Evolutionary conservation across 1,140 invertebrate genomes (phyloP), one percentile per base, ranked within the genome.

Genomic region (Aphelinus atriplicis): DNA sequence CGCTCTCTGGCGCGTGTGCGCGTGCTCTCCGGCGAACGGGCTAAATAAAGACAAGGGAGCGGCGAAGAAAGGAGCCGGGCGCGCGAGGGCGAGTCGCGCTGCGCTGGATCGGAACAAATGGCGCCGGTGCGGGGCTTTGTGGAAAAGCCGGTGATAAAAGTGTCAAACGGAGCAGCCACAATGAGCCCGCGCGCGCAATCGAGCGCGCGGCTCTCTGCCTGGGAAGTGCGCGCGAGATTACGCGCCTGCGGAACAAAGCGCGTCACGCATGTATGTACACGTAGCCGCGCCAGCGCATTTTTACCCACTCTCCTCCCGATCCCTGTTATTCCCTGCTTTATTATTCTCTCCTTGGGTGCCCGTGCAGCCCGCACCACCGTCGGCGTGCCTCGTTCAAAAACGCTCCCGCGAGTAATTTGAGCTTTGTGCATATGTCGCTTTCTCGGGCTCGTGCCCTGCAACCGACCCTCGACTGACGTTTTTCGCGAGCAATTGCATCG

Each of bases 141-240:
- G 63, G 67, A 71, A 78, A 76, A 76, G 56, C 71, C 61, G 67
- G 46, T 78, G 78, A 77, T 78, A 78, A 77, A 77, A 79, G 75
- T 76, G 71, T 78, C 74, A 74, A 76, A 74, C 67, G 61, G 68
- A 76, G 76, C 60, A 26, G 43, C 47, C 62, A 43, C 76, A 78
- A 55, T 69, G 66, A 74, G 63, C 48, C 68, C 48, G 64, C 57
- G 50, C 43, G 48, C 26, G 26, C 26, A 26, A 26, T 43, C 55
- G 50, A 26, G 26, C 42, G 9, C 42, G 66, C 48, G 55, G 42
- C 26, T 26, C 26, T 68, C 26, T 26, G 26, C 26, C 26, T 26
- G 26, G 26, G 55, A 51, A 57, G 64, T 65, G 68, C 66, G 77
- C 62, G 71, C 74, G 77, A 78, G 77, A 78, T 78, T 78, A 78